phyloP scores from a whole-genome alignment of 2,888 invertebrate species.

The Julus scandinavius region DNA sequence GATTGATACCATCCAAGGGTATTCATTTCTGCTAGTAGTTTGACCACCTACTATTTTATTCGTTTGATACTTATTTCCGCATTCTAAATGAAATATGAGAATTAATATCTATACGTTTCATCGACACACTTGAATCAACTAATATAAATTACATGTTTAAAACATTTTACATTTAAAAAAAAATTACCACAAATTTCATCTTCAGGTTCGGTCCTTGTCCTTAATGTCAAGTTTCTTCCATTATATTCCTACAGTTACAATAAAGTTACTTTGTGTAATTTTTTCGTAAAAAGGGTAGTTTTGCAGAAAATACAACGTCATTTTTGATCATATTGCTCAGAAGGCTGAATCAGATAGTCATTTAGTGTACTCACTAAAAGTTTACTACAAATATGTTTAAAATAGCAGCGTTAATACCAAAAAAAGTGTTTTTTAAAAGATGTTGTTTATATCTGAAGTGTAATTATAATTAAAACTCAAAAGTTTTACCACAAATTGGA shows the following conservation, averaged over 20 bases:
- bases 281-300: too few relatives aligned
- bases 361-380: too few relatives aligned
- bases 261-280: too few relatives aligned
- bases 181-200: background rate
- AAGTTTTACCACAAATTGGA: too few relatives aligned
- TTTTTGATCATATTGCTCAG: too few relatives aligned
- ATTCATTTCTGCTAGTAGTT: conserved; percentile 49
- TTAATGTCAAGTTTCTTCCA: background rate
- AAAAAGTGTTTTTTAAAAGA: too few relatives aligned
- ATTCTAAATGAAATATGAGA: background rate
- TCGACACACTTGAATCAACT: background rate
- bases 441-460: too few relatives aligned
- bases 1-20: conserved; percentile 55
- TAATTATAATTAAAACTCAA: too few relatives aligned
- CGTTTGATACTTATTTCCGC: conserved; percentile 14
- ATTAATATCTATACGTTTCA: background rate
- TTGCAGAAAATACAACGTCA: too few relatives aligned
- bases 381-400: too few relatives aligned
- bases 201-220: background rate
- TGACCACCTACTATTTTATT: conserved; percentile 55
- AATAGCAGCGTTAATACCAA: too few relatives aligned
- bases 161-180: background rate
- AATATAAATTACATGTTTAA: background rate
- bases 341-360: too few relatives aligned
- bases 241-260: background rate